These are phyloP conservation scores for Urocyon cinereoargenteus DNA, from an alignment of 2,797 vertebrate genomes.

Conservation along the genomic window DNA sequence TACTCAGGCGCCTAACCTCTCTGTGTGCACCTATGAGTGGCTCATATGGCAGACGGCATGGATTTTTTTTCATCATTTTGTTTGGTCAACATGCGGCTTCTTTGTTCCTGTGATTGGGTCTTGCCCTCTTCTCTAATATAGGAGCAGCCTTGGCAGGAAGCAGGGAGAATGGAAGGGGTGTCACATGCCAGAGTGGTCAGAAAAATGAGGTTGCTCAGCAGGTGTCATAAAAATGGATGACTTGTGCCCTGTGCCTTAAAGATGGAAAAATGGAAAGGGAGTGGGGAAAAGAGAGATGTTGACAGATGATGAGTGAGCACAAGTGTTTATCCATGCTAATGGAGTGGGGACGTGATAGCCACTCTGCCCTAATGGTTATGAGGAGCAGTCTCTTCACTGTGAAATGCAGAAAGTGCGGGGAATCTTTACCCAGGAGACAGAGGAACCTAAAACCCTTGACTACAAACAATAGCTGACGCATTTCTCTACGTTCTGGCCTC, in stretches of 20 bases:
- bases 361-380: not conserved
- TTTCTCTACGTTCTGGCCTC: not conserved
- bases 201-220: slow-evolving; percentile 68
- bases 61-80: not conserved
- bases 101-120: not conserved
- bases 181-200: slow-evolving; percentile 66
- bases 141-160: not conserved
- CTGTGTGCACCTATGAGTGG: accelerated
- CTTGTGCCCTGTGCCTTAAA: slow-evolving; percentile 57
- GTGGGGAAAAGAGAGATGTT: slow-evolving; percentile 6
- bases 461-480: not conserved
- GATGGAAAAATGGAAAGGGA: slow-evolving; percentile 61
- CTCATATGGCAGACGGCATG: not conserved
- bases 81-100: not conserved
- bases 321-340: slow-evolving; percentile 64
- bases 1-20: not conserved
- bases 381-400: not conserved
- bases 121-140: not conserved
- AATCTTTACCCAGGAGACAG: not conserved
- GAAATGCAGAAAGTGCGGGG: not conserved
- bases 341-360: not conserved
- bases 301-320: slow-evolving; percentile 23
- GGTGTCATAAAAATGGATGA: slow-evolving; percentile 52
- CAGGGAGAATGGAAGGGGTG: slow-evolving; percentile 40
- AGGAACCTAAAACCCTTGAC: not conserved